These are phyloP conservation scores for Zosterops japonicus DNA, from an alignment of 2,113 vertebrate genomes.

Conservation along the genomic window DNA sequence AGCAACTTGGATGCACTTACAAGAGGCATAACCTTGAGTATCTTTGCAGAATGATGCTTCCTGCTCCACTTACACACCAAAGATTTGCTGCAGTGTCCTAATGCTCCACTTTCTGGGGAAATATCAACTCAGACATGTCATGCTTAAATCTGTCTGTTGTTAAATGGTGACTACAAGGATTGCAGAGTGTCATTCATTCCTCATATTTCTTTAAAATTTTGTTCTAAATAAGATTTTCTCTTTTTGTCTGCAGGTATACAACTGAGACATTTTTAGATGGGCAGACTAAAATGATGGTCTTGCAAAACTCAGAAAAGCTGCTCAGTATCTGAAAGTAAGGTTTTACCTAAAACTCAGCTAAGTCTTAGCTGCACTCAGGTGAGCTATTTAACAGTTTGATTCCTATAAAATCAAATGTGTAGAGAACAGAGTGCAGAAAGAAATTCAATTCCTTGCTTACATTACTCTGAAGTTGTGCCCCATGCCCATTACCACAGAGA, in stretches of 20 bases:
- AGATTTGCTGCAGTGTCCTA: not conserved
- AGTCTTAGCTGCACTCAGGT: not conserved
- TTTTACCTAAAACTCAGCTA: not conserved
- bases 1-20: slow-evolving; percentile 5
- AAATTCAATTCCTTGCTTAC: not conserved
- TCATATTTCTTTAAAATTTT: not conserved
- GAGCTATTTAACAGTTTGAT: not conserved
- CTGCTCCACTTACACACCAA: not conserved
- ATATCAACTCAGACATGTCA: not conserved
- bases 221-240: not conserved
- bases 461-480: not conserved
- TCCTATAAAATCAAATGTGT: not conserved
- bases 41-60: not conserved
- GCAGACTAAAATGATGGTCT: not conserved
- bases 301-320: not conserved
- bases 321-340: not conserved
- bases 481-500: not conserved
- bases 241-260: not conserved
- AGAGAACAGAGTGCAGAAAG: not conserved
- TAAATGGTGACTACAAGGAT: not conserved
- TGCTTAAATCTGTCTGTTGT: not conserved
- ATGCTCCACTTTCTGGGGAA: not conserved
- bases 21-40: slow-evolving; percentile 8
- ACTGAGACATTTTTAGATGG: not conserved
- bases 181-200: not conserved